These are phyloP conservation scores for Rhinoptilus africanus DNA, from an alignment of 2,113 vertebrate species.

Conservation along the genomic window DNA sequence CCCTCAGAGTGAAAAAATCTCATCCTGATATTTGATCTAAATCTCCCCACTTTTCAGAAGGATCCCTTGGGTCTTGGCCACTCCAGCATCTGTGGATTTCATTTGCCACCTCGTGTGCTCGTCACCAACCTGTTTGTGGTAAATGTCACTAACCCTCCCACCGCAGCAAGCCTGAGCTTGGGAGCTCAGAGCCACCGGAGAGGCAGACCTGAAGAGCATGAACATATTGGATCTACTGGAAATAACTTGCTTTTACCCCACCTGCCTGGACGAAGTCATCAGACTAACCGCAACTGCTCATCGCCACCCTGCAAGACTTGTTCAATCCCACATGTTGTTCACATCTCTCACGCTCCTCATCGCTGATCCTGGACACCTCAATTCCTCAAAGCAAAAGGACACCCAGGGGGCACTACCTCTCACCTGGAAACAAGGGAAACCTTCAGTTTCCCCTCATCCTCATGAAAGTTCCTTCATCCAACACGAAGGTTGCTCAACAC, in stretches of 20 bases:
- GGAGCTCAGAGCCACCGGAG: not conserved
- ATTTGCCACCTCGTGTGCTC: not conserved
- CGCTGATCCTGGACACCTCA: not conserved
- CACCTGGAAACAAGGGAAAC: not conserved
- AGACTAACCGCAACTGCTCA: not conserved
- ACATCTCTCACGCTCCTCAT: not conserved
- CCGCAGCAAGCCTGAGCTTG: not conserved
- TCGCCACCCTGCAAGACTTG: not conserved
- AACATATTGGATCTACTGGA: not conserved
- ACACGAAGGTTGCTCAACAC: fast-evolving
- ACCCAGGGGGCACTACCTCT: too few relatives aligned
- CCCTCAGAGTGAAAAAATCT: too few relatives aligned
- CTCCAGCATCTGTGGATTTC: not conserved
- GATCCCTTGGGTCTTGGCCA: not conserved
- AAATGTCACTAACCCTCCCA: not conserved
- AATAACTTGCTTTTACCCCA: not conserved
- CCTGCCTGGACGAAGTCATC: not conserved
- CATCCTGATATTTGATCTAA: too few relatives aligned
- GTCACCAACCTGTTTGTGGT: not conserved
- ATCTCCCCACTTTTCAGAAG: not conserved
- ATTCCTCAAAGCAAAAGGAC: not conserved
- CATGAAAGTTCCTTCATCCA: not conserved
- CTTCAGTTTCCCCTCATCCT: not conserved
- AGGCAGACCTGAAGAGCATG: not conserved
- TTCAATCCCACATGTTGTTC: not conserved